These are phyloP conservation scores for Pipistrellus nathusii DNA, from an alignment of 2,797 vertebrate species.

Conservation along the genomic window DNA sequence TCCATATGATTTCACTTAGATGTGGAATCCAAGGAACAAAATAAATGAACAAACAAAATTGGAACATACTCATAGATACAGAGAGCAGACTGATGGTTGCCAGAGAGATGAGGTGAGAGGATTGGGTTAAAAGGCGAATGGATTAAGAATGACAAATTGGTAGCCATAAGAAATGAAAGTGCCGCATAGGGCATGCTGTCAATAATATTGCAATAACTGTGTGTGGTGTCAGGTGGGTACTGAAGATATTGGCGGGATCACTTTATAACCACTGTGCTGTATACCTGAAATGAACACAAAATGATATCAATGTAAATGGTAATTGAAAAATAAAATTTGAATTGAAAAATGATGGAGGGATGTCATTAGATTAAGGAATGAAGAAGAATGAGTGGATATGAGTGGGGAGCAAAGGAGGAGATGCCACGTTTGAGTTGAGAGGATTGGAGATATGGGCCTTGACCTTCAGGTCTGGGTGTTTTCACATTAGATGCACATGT, in stretches of 20 bases:
- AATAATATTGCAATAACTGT: background rate
- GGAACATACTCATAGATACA: background rate
- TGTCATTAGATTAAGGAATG: background rate
- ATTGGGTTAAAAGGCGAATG: background rate
- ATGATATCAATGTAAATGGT: background rate
- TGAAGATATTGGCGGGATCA: background rate
- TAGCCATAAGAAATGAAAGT: background rate
- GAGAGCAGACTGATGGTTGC: background rate
- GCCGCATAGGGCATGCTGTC: background rate
- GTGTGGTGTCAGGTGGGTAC: background rate
- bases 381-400: background rate
- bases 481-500: background rate
- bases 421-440: background rate
- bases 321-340: background rate
- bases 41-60: background rate
- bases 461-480: background rate
- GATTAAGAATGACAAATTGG: background rate
- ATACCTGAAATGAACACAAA: background rate
- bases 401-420: background rate
- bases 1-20: background rate
- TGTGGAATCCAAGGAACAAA: background rate
- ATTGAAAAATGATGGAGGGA: background rate
- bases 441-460: background rate
- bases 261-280: background rate
- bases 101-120: background rate